These are phyloP conservation scores for Micromussa lordhowensis DNA, from an alignment of 92 coral and sea anemone genomes.

Conservation along the genomic window DNA sequence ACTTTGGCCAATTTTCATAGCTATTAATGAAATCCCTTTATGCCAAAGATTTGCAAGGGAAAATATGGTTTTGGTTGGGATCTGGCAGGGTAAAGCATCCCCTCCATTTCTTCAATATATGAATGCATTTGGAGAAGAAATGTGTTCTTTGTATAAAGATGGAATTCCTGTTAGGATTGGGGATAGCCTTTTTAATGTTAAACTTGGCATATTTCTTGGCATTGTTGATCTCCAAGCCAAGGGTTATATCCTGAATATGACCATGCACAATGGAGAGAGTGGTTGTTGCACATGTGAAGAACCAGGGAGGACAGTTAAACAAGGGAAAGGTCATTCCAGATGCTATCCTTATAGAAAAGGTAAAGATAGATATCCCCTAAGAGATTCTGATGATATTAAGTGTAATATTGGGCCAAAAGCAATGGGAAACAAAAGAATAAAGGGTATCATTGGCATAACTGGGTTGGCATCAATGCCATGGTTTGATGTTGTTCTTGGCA, in stretches of 20 bases:
- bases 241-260: too few relatives aligned
- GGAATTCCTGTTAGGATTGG: background rate
- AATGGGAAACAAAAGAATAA: too few relatives aligned
- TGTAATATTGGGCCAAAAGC: too few relatives aligned
- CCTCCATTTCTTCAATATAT: conserved; percentile 53
- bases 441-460: background rate
- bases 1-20: background rate
- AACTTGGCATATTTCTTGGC: background rate
- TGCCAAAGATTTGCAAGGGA: conserved; percentile 45
- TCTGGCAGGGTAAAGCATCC: conserved; percentile 70
- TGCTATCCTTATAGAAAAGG: too few relatives aligned
- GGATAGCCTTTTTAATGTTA: background rate
- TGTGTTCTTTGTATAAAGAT: conserved; percentile 9
- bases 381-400: background rate
- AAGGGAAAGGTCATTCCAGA: too few relatives aligned
- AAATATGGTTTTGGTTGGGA: conserved; percentile 64
- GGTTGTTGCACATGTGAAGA: background rate
- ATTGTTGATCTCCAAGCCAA: too few relatives aligned
- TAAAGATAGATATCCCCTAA: background rate
- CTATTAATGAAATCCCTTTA: conserved; percentile 45
- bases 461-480: conserved; percentile 23
- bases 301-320: background rate
- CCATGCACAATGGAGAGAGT: background rate
- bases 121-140: conserved; percentile 49
- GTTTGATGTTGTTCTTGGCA: conserved; percentile 66